Evolutionary conservation across 2,888 invertebrate genomes (phyloP).

Genomic region (Pristionchus japonicus): DNA sequence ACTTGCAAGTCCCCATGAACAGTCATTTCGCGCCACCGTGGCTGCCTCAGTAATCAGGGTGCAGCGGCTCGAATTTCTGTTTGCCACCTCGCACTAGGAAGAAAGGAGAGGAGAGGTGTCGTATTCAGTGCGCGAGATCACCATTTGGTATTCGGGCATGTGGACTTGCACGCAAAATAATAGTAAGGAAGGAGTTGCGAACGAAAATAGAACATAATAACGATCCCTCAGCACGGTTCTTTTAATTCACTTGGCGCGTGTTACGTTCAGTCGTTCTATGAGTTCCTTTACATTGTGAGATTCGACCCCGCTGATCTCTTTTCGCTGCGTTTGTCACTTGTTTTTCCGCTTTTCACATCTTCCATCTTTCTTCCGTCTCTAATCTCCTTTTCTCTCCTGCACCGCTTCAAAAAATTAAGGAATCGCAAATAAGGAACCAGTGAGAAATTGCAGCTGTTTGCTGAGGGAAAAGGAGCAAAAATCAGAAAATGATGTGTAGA

Average conservation of each 20-base stretch:
- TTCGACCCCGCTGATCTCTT: background rate
- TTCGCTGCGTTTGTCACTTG: background rate
- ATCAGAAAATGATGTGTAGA: too few species aligned
- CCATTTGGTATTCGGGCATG: background rate
- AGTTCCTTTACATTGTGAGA: background rate
- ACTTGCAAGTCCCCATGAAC: background rate
- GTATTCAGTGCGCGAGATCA: background rate
- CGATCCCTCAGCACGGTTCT: too few species aligned
- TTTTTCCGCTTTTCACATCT: background rate
- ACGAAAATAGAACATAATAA: background rate
- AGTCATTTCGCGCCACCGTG: background rate
- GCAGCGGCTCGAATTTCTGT: background rate
- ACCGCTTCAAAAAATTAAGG: background rate
- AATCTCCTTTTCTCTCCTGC: background rate
- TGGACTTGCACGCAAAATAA: background rate
- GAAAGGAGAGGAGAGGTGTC: background rate
- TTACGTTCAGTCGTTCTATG: background rate
- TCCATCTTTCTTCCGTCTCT: background rate
- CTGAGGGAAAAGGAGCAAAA: too few species aligned
- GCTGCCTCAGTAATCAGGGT: background rate
- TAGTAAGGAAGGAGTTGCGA: too few species aligned
- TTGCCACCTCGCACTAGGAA: background rate
- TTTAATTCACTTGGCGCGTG: too few species aligned
- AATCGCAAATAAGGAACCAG: conserved; percentile 10
- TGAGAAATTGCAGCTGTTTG: background rate